Percentiles rank a stretch among this genome's conserved stretches.
phyloP scores from a whole-genome alignment of 2,797 vertebrate species.

The Phalloptychus januarius region DNA sequence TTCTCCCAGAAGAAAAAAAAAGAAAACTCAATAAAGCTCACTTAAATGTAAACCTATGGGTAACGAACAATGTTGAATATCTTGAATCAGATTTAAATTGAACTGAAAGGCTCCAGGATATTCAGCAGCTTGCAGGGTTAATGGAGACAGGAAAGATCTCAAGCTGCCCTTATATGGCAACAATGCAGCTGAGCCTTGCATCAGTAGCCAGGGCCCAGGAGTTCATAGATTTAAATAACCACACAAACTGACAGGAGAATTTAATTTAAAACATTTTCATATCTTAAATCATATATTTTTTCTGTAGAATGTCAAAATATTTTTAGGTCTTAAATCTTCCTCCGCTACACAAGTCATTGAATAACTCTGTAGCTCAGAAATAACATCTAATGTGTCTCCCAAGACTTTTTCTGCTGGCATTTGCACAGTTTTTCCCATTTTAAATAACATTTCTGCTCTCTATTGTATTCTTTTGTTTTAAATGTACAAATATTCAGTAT shows the following conservation, averaged over 20 bases:
- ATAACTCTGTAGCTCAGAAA: not conserved
- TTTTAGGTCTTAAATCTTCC: not conserved
- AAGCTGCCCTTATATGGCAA: slow-evolving; percentile 81
- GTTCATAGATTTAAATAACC: slow-evolving; percentile 34
- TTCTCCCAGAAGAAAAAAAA: not conserved
- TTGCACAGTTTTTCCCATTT: not conserved
- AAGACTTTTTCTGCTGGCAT: not conserved
- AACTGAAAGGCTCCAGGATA: slow-evolving; percentile 9
- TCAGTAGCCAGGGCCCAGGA: slow-evolving; percentile 62
- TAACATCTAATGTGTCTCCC: not conserved
- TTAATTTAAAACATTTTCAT: slow-evolving; percentile 15
- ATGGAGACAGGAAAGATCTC: slow-evolving; percentile 54
- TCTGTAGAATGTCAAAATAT: not conserved
- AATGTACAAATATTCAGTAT: not conserved
- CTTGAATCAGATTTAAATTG: slow-evolving; percentile 4
- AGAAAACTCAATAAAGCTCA: not conserved
- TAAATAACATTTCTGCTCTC: too few relatives aligned
- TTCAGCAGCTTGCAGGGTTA: slow-evolving; percentile 35
- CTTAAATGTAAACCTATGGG: not conserved
- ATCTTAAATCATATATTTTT: not conserved
- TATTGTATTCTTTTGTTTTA: not conserved
- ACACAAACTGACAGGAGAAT: slow-evolving; percentile 28
- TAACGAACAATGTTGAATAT: slow-evolving; percentile 1
- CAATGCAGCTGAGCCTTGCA: slow-evolving; percentile 51
- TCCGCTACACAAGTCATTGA: not conserved